Conservation (phyloP, 2,888 invertebrate genomes). For the Seira sanloemensis region DNA sequence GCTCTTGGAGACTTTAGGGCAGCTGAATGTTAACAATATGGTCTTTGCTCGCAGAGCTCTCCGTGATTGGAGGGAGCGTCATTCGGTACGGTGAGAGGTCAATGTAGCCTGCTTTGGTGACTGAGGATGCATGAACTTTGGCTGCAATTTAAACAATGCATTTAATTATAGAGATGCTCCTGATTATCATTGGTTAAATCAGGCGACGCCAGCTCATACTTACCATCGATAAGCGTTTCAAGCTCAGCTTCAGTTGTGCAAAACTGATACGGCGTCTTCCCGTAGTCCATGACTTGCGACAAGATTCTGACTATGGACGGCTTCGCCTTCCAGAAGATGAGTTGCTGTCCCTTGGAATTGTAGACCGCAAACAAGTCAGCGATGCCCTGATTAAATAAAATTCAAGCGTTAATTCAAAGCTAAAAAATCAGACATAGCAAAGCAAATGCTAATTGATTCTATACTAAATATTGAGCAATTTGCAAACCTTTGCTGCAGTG, state of each 20-base stretch:
- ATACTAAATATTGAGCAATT: neutral
- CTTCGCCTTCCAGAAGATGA: slow-evolving; percentile 71
- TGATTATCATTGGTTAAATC: slow-evolving; percentile 2
- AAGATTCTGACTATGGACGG: slow-evolving; percentile 70
- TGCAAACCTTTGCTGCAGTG: slow-evolving; percentile 86
- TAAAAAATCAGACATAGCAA: too few species aligned
- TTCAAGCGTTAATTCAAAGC: neutral
- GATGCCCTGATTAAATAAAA: slow-evolving; percentile 69
- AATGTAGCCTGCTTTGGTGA: slow-evolving; percentile 54
- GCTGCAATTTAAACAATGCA: slow-evolving; percentile 28
- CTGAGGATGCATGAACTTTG: slow-evolving; percentile 39
- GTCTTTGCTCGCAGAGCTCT: slow-evolving; percentile 28
- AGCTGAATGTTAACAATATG: slow-evolving; percentile 26
- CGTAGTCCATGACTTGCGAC: slow-evolving; percentile 68
- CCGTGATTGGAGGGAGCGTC: slow-evolving; percentile 51
- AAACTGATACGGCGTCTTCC: slow-evolving; percentile 79
- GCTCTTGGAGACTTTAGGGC: slow-evolving; percentile 13
- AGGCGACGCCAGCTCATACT: too few species aligned
- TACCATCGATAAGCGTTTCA: slow-evolving; percentile 81
- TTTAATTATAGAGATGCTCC: neutral
- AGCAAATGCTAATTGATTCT: neutral
- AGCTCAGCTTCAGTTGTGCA: slow-evolving; percentile 81
- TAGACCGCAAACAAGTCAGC: slow-evolving; percentile 69
- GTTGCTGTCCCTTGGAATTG: slow-evolving; percentile 67
- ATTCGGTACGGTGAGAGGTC: slow-evolving; percentile 49